Percentiles rank a stretch among this genome's conserved stretches.
These are phyloP conservation scores for Elgaria multicarinata DNA, from an alignment of 2,113 vertebrate species.

Conservation along the genomic window DNA sequence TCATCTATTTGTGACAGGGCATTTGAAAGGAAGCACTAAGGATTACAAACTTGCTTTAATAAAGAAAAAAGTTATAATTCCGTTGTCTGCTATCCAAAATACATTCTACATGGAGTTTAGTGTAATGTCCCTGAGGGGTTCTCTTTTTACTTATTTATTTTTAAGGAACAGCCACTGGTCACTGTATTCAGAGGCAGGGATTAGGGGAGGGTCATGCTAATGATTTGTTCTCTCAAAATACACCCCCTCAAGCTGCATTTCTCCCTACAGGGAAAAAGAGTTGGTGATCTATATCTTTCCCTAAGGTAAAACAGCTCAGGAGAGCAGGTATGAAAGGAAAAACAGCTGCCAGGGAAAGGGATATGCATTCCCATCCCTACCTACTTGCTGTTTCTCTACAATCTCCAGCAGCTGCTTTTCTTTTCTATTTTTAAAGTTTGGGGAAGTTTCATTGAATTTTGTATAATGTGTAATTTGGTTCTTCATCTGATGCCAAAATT, in stretches of 20 bases:
- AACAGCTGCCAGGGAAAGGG: neutral
- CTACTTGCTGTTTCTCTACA: neutral
- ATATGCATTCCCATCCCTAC: neutral
- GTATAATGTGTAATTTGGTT: neutral
- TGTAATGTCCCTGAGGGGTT: neutral
- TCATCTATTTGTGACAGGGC: neutral
- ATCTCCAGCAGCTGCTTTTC: neutral
- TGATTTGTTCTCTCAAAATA: neutral
- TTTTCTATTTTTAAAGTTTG: neutral
- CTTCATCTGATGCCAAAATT: slow-evolving; percentile 3
- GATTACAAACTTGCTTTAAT: neutral
- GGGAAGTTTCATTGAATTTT: neutral
- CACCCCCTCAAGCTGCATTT: neutral
- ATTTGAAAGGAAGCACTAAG: neutral
- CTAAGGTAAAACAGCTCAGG: neutral
- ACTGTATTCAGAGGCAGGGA: neutral
- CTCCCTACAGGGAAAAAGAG: neutral
- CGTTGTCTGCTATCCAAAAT: neutral
- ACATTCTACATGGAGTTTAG: neutral
- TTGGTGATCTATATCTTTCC: neutral
- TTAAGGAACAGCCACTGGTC: neutral
- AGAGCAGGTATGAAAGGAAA: neutral
- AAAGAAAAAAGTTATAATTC: neutral
- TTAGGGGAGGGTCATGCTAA: neutral
- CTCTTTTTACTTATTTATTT: neutral